Base-by-base conservation (phyloP, 2,797 vertebrate species). In the Sebastes kiyomatsui region DNA sequence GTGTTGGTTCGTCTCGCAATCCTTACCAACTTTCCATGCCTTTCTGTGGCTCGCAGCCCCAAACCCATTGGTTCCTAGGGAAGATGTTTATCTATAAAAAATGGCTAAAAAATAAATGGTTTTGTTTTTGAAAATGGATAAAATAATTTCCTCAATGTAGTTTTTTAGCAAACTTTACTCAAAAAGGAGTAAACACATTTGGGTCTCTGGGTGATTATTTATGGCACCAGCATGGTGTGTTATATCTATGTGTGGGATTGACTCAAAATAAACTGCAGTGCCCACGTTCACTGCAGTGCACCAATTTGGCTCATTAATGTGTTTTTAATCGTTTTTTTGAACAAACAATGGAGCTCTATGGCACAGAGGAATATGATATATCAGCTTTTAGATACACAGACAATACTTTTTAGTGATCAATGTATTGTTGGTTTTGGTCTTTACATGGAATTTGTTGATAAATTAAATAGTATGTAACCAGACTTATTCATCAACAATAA, bases 291-390 rank as follows among this genome's bases (percentile, higher is more conserved):
- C 60, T 18, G 70, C 65, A n/a, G 20, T 46, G 10, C 23, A 61
- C 14, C 8, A 6, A 42, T 25, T 61, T 61, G n/a, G 23, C 62
- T 68, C 18, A 79, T 67, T 38, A 54, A 61, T 30, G 32, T 49
- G 46, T n/a, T 49, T 49, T 49, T 49, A 49, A 64, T 70, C 18
- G n/a, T 30, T 61, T 55, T 55, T 73, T n/a, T 35, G n/a, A 28
- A 67, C n/a, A 67, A 67, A 67, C 38, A 71, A 70, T 42, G 20
- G 4, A 78, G 67, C 42, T 62, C 30, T 42, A 5, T 6, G 25
- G 32, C 7, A 25, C 32, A 62, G 54, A 60, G 23, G 23, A 60
- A 54, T 54, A 54, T 54, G 20, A 54, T 54, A 54, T 54, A 54
- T 54, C 52, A 54, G 52, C 4, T 22, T 54, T 54, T 22, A 54